Conservation (phyloP, 2,113 vertebrate genomes). For the Cygnus atratus region DNA sequence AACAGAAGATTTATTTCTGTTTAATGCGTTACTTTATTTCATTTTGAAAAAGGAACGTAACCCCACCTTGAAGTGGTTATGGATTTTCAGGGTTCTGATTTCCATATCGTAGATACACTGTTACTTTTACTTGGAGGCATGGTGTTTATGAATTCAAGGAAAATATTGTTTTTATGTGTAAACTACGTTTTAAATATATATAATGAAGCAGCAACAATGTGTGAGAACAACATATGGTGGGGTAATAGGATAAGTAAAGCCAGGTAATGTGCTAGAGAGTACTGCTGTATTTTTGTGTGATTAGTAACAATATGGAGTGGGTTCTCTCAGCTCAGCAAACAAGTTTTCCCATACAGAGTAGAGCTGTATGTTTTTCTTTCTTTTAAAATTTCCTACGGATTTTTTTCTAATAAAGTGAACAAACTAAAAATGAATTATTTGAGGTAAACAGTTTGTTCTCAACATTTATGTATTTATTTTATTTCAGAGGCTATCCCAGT, state of each 20-base stretch:
- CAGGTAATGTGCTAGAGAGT: not conserved
- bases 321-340: not conserved
- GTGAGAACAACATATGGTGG: not conserved
- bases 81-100: not conserved
- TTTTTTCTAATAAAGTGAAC: not conserved
- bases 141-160: not conserved
- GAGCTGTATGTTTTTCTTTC: not conserved
- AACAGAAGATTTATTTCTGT: not conserved
- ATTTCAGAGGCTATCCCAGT: not conserved
- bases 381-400: not conserved
- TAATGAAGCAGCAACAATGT: not conserved
- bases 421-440: not conserved
- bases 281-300: not conserved
- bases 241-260: not conserved
- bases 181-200: not conserved
- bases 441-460: not conserved
- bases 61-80: not conserved
- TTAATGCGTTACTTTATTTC: not conserved
- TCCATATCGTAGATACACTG: not conserved
- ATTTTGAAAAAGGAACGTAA: not conserved
- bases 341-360: not conserved
- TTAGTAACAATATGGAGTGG: not conserved
- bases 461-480: not conserved
- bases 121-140: not conserved
- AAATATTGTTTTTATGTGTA: not conserved